These are phyloP conservation scores for Clarias platycephalus DNA, from an alignment of 2,797 vertebrate genomes.

Conservation along the genomic window DNA sequence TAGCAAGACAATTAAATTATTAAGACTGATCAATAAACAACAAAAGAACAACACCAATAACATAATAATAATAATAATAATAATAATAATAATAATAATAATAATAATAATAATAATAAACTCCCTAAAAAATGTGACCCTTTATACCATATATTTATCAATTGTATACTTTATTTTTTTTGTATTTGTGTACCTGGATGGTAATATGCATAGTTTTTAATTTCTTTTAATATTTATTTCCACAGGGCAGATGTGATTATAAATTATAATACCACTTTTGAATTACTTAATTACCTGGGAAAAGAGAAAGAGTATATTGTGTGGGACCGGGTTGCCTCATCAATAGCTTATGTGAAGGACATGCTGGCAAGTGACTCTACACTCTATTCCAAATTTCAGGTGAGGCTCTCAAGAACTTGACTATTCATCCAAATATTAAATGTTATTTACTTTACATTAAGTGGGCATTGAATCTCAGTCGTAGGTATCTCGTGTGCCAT, in stretches of 20 bases:
- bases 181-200: background rate
- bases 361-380: constrained; percentile 81
- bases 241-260: constrained; percentile 78
- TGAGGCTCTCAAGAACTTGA: constrained; percentile 55
- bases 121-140: background rate
- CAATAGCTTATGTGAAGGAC: constrained; percentile 80
- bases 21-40: background rate
- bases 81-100: background rate
- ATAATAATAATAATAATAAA: background rate
- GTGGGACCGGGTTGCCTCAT: constrained; percentile 80
- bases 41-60: no score
- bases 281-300: constrained; percentile 83
- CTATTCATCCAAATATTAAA: no score
- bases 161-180: background rate
- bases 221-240: constrained; percentile 8
- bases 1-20: background rate
- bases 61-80: background rate
- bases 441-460: no score
- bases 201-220: background rate
- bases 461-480: no score
- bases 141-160: background rate
- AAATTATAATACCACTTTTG: constrained; percentile 78
- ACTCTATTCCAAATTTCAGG: constrained; percentile 84
- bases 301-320: constrained; percentile 83
- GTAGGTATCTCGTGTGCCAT: no score